phyloP scores from a whole-genome alignment of 2,113 vertebrate species.

The Cisticola juncidis region DNA sequence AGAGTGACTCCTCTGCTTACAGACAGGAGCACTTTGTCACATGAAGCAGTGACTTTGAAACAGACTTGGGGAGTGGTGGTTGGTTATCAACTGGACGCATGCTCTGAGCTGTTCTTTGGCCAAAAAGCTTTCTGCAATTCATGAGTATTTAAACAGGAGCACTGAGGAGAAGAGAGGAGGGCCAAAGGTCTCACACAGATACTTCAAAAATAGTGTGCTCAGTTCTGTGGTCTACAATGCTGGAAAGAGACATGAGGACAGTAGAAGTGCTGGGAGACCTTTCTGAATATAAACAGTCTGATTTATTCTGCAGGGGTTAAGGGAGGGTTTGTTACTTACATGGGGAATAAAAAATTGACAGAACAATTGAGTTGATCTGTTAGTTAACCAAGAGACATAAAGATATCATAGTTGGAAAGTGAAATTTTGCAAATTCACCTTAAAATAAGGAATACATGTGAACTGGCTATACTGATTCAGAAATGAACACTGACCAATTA shows the following conservation, averaged over 20 bases:
- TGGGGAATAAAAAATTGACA: background rate
- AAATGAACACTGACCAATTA: background rate
- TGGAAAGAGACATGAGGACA: background rate
- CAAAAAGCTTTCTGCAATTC: background rate
- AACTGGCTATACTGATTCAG: background rate
- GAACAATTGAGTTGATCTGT: background rate
- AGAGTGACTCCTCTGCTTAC: background rate
- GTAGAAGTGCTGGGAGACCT: background rate
- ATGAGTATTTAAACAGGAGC: background rate
- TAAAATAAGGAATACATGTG: background rate
- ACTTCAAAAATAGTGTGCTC: background rate
- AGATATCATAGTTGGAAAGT: background rate
- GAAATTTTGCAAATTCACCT: background rate
- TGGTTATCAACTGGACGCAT: background rate
- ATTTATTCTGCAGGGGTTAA: background rate
- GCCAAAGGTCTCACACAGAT: background rate
- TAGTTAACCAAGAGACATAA: background rate
- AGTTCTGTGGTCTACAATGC: background rate
- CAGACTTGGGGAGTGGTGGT: background rate
- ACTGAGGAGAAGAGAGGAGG: background rate
- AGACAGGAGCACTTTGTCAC: background rate
- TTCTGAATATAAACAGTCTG: background rate
- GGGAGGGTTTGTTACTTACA: background rate
- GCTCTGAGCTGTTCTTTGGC: background rate
- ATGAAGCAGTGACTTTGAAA: background rate